These are phyloP conservation scores for Sylvia borin DNA, from an alignment of 2,797 vertebrate genomes.

Conservation along the genomic window DNA sequence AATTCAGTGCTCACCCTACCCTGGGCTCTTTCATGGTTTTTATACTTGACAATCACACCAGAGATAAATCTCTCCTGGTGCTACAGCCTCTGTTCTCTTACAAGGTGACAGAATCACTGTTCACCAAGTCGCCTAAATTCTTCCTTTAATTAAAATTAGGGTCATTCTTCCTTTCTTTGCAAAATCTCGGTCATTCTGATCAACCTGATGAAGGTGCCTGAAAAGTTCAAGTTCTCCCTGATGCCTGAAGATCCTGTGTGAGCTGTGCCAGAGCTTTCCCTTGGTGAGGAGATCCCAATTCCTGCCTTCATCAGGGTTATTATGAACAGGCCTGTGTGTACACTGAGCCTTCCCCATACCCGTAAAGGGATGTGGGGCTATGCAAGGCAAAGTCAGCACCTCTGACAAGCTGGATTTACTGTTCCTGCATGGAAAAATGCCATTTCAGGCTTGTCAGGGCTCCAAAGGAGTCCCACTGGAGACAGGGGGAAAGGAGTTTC, in stretches of 20 bases:
- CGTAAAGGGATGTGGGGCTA: background rate
- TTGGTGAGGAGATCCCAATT: background rate
- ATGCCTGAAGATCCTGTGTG: background rate
- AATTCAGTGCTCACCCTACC: background rate
- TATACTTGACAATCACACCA: background rate
- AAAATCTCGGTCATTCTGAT: background rate
- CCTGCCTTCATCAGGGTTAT: background rate
- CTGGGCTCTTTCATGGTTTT: background rate
- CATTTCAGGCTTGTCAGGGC: background rate
- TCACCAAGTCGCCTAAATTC: background rate
- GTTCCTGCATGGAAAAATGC: background rate
- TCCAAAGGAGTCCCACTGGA: background rate
- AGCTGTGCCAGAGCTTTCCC: background rate
- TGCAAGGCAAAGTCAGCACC: background rate
- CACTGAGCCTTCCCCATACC: accelerated
- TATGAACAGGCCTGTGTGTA: too few species aligned
- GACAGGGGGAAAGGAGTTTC: background rate
- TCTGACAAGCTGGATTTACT: background rate
- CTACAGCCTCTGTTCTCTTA: background rate
- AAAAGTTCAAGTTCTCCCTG: background rate
- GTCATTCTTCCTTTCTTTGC: background rate
- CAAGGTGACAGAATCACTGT: background rate
- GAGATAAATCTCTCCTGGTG: background rate
- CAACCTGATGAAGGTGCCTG: background rate
- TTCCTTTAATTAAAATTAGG: background rate